These are phyloP conservation scores for Neodiprion virginianus DNA, from an alignment of 1,140 invertebrate species.

Conservation along the genomic window DNA sequence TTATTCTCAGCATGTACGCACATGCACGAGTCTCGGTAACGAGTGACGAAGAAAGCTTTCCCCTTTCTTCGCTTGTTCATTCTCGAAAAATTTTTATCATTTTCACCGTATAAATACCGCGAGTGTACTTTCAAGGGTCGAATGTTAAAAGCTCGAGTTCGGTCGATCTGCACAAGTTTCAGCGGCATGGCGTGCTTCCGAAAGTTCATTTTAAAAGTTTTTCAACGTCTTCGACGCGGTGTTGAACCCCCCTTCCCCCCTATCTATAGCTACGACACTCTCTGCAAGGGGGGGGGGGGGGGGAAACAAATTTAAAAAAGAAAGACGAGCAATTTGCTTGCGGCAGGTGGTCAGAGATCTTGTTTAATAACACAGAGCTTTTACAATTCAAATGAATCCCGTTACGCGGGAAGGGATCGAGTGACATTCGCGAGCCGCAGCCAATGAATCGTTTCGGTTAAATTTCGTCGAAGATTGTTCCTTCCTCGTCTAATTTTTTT, in stretches of 20 bases:
- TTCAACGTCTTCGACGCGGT: not conserved
- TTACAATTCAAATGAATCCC: slow-evolving; percentile 51
- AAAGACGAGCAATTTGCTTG: not conserved
- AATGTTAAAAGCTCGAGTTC: too few relatives aligned
- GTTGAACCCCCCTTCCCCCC: not conserved
- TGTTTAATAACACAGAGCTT: slow-evolving; percentile 46
- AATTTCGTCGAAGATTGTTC: slow-evolving; percentile 13
- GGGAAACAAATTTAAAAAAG: not conserved
- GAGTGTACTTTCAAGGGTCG: too few relatives aligned
- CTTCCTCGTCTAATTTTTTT: not conserved
- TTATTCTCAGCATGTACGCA: too few relatives aligned
- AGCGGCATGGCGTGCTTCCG: not conserved
- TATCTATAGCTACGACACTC: too few relatives aligned
- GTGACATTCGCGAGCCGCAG: slow-evolving; percentile 43
- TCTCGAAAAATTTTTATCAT: too few relatives aligned
- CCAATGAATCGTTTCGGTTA: slow-evolving; percentile 38
- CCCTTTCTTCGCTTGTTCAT: too few relatives aligned
- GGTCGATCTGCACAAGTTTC: too few relatives aligned
- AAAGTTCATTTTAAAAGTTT: slow-evolving; percentile 8
- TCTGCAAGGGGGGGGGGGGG: too few relatives aligned
- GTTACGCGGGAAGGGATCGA: not conserved
- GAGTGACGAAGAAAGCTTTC: too few relatives aligned
- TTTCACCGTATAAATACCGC: too few relatives aligned
- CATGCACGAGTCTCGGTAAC: too few relatives aligned
- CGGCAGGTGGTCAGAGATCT: slow-evolving; percentile 1